Conservation (phyloP, 2,113 vertebrate species). For the Xyrauchen texanus region DNA sequence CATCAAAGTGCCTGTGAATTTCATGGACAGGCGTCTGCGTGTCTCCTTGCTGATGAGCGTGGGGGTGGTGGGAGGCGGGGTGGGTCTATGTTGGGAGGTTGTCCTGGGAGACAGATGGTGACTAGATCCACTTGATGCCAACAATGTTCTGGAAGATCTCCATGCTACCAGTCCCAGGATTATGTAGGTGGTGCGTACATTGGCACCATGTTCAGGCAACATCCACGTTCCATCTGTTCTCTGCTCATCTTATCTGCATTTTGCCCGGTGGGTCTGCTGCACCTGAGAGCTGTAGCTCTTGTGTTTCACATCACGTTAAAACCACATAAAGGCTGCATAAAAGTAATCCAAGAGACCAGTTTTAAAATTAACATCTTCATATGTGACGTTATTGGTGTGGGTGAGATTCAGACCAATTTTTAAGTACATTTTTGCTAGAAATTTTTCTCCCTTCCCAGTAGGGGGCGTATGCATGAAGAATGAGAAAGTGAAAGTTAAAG, state of each 20-base stretch:
- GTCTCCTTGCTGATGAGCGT: constrained; percentile 27
- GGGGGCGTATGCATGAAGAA: too few species aligned
- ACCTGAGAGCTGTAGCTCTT: constrained; percentile 10
- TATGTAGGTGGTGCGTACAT: constrained; percentile 65
- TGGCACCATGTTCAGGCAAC: constrained; percentile 58
- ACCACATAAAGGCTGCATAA: too few species aligned
- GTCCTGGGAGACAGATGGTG: constrained; percentile 65
- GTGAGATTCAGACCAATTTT: too few species aligned
- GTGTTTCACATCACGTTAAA: neutral
- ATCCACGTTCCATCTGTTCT: constrained; percentile 61
- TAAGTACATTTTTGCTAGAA: too few species aligned
- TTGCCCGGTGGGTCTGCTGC: constrained; percentile 2
- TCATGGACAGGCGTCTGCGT: constrained; percentile 39
- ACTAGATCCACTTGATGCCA: constrained; percentile 58
- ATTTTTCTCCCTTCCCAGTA: too few species aligned
- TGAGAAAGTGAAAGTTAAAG: too few species aligned
- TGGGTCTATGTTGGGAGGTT: constrained; percentile 55
- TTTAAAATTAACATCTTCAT: too few species aligned
- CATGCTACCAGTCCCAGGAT: constrained; percentile 56
- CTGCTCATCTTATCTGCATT: constrained; percentile 39
- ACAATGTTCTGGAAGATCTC: constrained; percentile 58
- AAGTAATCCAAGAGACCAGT: too few species aligned
- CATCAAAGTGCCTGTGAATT: constrained; percentile 17
- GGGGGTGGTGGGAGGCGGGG: constrained; percentile 39
- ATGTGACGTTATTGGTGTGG: too few species aligned